A percentile compares a stretch with the other conserved stretches of the same genome.
Conservation (phyloP, 1,140 invertebrate species). For the Hylaeus anthracinus region DNA sequence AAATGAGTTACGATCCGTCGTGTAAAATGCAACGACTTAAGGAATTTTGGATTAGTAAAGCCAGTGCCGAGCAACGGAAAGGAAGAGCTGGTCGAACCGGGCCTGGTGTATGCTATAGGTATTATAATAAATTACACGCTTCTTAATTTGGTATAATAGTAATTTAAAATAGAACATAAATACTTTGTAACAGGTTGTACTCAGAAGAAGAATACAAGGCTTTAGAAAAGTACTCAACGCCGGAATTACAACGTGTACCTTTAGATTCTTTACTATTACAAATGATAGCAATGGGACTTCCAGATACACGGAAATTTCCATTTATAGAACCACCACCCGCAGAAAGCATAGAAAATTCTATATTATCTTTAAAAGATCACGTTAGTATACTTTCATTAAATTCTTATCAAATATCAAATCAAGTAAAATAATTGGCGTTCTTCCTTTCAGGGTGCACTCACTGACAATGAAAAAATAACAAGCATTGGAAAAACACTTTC, state of each 20-base stretch:
- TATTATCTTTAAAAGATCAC: slow-evolving; percentile 93
- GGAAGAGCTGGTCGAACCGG: slow-evolving; percentile 94
- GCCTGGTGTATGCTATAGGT: slow-evolving; percentile 83
- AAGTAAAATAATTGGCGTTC: slow-evolving; percentile 10
- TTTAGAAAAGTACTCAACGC: slow-evolving; percentile 90
- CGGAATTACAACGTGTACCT: slow-evolving; percentile 95
- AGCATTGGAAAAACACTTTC: slow-evolving; percentile 93
- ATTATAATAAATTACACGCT: slow-evolving; percentile 62
- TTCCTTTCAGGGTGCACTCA: slow-evolving; percentile 88
- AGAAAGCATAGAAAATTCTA: slow-evolving; percentile 92
- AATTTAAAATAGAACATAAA: not conserved
- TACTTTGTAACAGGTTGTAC: slow-evolving; percentile 88
- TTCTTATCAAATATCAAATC: slow-evolving; percentile 36
- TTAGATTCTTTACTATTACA: slow-evolving; percentile 95
- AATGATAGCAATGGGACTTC: slow-evolving; percentile 97
- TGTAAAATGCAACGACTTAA: slow-evolving; percentile 94
- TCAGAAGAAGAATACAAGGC: slow-evolving; percentile 91
- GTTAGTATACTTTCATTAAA: slow-evolving; percentile 80
- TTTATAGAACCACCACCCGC: slow-evolving; percentile 95
- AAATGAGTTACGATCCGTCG: slow-evolving; percentile 96
- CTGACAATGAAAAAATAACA: slow-evolving; percentile 93
- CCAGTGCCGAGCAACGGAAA: slow-evolving; percentile 98
- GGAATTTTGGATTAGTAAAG: slow-evolving; percentile 98
- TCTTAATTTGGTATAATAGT: slow-evolving; percentile 51
- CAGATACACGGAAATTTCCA: slow-evolving; percentile 95